A percentile compares a stretch with the other conserved stretches of the same genome.
phyloP scores from a whole-genome alignment of 2,797 vertebrate species.

The Chiloscyllium punctatum region DNA sequence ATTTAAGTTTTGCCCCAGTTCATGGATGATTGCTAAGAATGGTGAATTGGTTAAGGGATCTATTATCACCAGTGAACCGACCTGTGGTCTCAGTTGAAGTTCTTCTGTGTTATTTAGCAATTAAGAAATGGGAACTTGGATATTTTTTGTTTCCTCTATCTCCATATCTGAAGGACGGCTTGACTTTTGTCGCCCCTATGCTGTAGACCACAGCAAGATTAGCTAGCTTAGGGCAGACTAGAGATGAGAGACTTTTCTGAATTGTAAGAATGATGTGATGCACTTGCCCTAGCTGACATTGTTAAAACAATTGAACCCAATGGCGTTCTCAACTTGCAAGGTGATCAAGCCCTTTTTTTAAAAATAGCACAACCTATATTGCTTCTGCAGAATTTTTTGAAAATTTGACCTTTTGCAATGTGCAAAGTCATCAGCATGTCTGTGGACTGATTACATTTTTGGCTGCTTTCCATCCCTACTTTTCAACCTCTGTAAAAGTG shows the following conservation, averaged over 20 bases:
- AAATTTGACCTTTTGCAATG: constrained; percentile 7
- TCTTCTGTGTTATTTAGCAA: not conserved
- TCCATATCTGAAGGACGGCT: not conserved
- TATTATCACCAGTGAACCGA: not conserved
- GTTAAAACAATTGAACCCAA: not conserved
- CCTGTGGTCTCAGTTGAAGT: not conserved
- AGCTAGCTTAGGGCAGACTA: not conserved
- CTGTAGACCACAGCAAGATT: not conserved
- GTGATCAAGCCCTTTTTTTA: not conserved
- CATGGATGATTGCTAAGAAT: not conserved
- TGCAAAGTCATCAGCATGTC: constrained; percentile 5
- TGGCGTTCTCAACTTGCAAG: not conserved
- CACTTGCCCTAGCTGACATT: not conserved
- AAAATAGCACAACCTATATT: constrained; percentile 7
- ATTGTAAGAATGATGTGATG: not conserved
- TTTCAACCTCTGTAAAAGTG: not conserved
- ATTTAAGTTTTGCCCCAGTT: not conserved
- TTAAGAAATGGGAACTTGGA: not conserved
- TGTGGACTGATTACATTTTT: constrained; percentile 20
- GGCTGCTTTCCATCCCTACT: constrained; percentile 24
- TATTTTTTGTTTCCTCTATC: not conserved
- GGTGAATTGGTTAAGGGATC: not conserved
- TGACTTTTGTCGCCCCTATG: not conserved
- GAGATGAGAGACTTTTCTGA: not conserved
- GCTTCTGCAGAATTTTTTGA: not conserved